Conservation (phyloP, 2,888 invertebrate genomes). For the Microctonus hyperodae region DNA sequence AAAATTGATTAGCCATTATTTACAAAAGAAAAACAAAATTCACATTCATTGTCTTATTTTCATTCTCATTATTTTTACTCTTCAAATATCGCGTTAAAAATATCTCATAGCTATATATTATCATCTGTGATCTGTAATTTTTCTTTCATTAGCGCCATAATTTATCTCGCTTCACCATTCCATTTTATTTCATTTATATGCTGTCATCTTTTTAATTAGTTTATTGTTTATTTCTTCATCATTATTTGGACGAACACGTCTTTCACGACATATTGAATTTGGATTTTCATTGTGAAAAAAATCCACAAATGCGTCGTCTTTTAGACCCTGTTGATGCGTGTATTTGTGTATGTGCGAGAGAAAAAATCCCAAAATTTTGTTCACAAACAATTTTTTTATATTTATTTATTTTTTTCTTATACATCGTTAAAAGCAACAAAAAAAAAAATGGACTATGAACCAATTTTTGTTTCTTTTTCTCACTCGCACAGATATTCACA, state of each 20-base stretch:
- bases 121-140: slow-evolving; percentile 18
- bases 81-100: slow-evolving; percentile 32
- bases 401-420: not conserved
- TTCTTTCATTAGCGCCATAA: slow-evolving; percentile 16
- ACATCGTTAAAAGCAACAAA: not conserved
- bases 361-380: not conserved
- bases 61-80: slow-evolving; percentile 18
- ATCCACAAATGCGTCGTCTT: slow-evolving; percentile 23
- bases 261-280: slow-evolving; percentile 7
- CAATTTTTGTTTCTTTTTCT: not conserved
- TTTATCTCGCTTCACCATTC: not conserved
- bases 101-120: slow-evolving; percentile 22
- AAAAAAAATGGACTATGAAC: not conserved
- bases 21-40: slow-evolving; percentile 43
- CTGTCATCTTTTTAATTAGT: not conserved
- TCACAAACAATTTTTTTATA: not conserved
- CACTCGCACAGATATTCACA: not conserved
- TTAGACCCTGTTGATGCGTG: slow-evolving; percentile 39
- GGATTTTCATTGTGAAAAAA: slow-evolving; percentile 4
- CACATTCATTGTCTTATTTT: slow-evolving; percentile 3
- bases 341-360: not conserved
- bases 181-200: not conserved
- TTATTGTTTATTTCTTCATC: slow-evolving; percentile 20
- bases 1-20: slow-evolving; percentile 54
- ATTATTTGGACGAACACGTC: slow-evolving; percentile 36